A percentile compares a stretch with the other conserved stretches of the same genome.
phyloP scores from a whole-genome alignment of 2,113 vertebrate species.

The Zosterops lateralis region DNA sequence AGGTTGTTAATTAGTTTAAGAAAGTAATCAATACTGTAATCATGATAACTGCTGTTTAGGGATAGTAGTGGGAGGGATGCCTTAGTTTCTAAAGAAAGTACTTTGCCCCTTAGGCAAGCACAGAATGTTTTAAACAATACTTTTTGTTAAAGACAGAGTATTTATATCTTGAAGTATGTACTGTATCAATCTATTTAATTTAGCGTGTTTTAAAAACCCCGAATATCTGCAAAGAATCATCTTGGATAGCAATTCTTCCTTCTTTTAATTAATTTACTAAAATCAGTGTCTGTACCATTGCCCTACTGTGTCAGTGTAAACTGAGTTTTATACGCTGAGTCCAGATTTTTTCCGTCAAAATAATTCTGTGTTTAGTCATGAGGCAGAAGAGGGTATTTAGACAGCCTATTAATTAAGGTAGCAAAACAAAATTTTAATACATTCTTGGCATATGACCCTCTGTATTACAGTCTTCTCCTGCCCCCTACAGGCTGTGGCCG shows the following conservation, averaged over 20 bases:
- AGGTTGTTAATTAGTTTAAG: slow-evolving; percentile 47
- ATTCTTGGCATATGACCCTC: background rate
- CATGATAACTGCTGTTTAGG: slow-evolving; percentile 36
- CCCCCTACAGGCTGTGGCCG: slow-evolving; percentile 93
- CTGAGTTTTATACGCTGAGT: background rate
- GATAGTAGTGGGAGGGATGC: slow-evolving; percentile 8
- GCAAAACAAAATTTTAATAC: background rate
- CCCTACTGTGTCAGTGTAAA: background rate
- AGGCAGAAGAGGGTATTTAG: slow-evolving; percentile 17
- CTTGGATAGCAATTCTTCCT: background rate
- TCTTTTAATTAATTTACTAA: background rate
- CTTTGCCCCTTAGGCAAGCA: background rate
- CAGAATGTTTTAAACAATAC: background rate
- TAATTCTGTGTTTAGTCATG: background rate
- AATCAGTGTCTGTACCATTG: background rate
- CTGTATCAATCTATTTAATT: background rate
- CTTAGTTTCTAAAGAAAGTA: slow-evolving; percentile 13
- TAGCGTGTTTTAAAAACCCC: rapidly evolving
- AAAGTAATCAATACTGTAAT: slow-evolving; percentile 32
- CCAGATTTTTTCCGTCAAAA: background rate
- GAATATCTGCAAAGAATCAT: background rate
- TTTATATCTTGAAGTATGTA: background rate
- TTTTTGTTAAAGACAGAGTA: background rate
- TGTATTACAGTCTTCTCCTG: slow-evolving; percentile 93
- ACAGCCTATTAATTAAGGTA: background rate